Evolutionary conservation across 2,888 invertebrate species (phyloP).

Genomic region (Nasonovia ribisnigri): DNA sequence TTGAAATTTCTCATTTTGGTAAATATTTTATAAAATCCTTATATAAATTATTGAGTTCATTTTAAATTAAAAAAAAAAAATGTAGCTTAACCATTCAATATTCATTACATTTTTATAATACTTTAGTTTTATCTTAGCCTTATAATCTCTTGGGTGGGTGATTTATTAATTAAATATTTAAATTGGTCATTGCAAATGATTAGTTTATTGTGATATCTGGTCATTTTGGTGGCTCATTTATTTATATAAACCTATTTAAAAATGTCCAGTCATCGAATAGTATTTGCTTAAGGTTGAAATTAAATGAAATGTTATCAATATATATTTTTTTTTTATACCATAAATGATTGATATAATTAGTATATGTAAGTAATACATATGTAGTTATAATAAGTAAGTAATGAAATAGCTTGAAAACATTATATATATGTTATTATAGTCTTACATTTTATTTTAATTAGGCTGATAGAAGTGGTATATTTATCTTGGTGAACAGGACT

Average conservation of each 20-base stretch:
- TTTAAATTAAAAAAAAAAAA: background rate
- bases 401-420: background rate
- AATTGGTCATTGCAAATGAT: background rate
- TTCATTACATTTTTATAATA: background rate
- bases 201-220: background rate
- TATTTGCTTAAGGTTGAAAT: background rate
- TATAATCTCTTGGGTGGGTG: background rate
- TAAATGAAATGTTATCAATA: background rate
- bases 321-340: background rate
- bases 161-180: background rate
- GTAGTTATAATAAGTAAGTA: background rate
- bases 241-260: background rate
- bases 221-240: background rate
- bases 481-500: background rate
- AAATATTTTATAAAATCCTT: background rate
- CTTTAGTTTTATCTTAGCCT: background rate
- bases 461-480: background rate
- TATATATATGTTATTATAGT: background rate
- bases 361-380: background rate
- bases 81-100: background rate
- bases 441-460: background rate
- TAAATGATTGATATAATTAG: background rate
- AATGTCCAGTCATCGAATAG: background rate
- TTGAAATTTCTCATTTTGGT: background rate
- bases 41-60: background rate